phyloP scores from a whole-genome alignment of 2,797 vertebrate genomes.

The Periparus ater region DNA sequence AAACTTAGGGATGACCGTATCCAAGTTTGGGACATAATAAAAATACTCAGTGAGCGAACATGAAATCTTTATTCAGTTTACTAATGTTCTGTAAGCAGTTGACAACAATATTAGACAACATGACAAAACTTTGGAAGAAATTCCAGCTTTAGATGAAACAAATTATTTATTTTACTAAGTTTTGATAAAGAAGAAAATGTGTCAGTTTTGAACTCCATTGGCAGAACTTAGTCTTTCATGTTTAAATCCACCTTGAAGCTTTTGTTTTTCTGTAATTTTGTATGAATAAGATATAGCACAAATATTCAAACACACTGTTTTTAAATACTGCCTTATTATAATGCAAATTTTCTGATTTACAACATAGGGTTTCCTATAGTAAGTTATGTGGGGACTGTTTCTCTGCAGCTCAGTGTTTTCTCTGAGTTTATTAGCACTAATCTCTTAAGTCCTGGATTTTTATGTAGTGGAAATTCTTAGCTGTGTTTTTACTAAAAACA shows the following conservation, averaged over 20 bases:
- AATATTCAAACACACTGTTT: not conserved
- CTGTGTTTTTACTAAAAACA: not conserved
- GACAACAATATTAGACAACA: not conserved
- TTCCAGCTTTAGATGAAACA: not conserved
- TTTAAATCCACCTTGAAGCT: not conserved
- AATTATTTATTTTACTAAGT: not conserved
- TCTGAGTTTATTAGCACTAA: not conserved
- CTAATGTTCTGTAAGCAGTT: not conserved
- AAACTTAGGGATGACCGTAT: not conserved
- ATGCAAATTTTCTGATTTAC: not conserved
- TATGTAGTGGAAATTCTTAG: not conserved
- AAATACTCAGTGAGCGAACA: not conserved
- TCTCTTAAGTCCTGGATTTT: not conserved
- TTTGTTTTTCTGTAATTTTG: not conserved
- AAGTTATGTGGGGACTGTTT: not conserved
- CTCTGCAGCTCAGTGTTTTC: not conserved
- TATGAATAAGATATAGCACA: not conserved
- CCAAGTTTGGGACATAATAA: not conserved
- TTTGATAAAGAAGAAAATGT: not conserved
- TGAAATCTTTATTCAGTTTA: not conserved
- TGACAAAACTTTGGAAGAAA: not conserved
- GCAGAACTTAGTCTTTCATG: not conserved
- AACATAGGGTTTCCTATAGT: rapidly evolving
- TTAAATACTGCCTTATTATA: not conserved
- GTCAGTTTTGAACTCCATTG: not conserved